Base-by-base conservation (phyloP, 2,888 invertebrate genomes). In the Mythimna albipuncta region DNA sequence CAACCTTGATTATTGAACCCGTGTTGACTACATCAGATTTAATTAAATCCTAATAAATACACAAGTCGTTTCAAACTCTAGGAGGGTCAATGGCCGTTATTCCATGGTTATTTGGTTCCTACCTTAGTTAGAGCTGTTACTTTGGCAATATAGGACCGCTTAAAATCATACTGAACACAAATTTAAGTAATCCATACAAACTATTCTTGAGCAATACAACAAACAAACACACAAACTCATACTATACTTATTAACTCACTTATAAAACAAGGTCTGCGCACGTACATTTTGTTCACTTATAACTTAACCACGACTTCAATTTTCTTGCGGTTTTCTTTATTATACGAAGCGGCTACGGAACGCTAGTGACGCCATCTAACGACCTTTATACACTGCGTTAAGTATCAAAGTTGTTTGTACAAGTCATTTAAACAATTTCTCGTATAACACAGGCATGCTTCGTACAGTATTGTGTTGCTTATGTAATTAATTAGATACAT, bases 311-410 rank as follows among this genome's bases (percentile, higher is more conserved):
- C 74, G 61, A 83, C 65, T 74, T 74, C 68, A 74, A 79, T 81
- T 83, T 83, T 79, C 75, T 57, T 69, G 74, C 61, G 80, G 83
- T 83, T 81, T 79, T 83, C 83, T 82, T 82, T 81, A 82, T 79
- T 81, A 74, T 81, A 74, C 57, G 68, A n/a, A 63, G 35, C 67
- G 61, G 64, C 82, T 68, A 64, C 64, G 21, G 59, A 77, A 66
- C 52, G 50, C 65, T n/a, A 57, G 78, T 72, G 72, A 73, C 50
- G 67, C 69, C 72, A 72, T 67, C 58, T 62, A 71, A 69, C 69
- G 67, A 78, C 82, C 59, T 67, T 72, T 69, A 69, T 72, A 82
- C 69, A 72, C 26, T 70, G 68, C 44, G 35, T 64, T 81, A 79
- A 65, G 68, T 65, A 68, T 62, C 47, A 65, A 70, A 71, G 55